phyloP scores from a whole-genome alignment of 2,888 invertebrate species.

The Aethes cnicana region DNA sequence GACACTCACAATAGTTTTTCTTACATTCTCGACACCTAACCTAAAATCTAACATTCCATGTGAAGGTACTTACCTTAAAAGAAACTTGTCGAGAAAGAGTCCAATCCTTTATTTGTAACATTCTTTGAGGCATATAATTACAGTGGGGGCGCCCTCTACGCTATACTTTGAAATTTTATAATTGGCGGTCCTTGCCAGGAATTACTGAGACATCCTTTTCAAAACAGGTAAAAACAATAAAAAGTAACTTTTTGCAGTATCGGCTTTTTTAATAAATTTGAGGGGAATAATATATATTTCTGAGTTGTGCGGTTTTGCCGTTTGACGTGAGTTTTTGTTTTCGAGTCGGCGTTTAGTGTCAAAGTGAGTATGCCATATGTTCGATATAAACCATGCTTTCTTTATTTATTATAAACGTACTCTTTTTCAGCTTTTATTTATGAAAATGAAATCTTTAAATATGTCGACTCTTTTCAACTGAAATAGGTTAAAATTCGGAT shows the following conservation, averaged over 20 bases:
- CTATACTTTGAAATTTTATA: slow-evolving; percentile 59
- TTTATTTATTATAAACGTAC: too few species aligned
- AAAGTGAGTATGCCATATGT: too few species aligned
- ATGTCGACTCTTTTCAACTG: too few species aligned
- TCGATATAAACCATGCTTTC: too few species aligned
- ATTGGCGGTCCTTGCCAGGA: slow-evolving; percentile 57
- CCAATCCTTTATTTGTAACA: slow-evolving; percentile 31
- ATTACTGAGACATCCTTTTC: slow-evolving; percentile 56
- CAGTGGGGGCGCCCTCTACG: slow-evolving; percentile 41
- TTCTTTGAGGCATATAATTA: slow-evolving; percentile 26
- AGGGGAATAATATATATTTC: slow-evolving; percentile 1
- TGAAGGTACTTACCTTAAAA: slow-evolving; percentile 3
- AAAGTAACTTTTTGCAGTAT: slow-evolving; percentile 27
- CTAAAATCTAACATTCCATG: slow-evolving; percentile 26
- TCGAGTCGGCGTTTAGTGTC: too few species aligned
- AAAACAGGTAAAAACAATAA: slow-evolving; percentile 31
- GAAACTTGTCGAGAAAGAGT: slow-evolving; percentile 27
- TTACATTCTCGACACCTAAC: background rate
- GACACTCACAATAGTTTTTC: slow-evolving; percentile 1
- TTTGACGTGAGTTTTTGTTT: background rate
- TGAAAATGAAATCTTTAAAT: too few species aligned
- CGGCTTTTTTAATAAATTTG: slow-evolving; percentile 12
- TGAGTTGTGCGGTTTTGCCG: slow-evolving; percentile 19
- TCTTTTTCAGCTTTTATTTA: too few species aligned
- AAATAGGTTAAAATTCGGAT: too few species aligned